Evolutionary conservation across 2,113 vertebrate genomes (phyloP), one percentile per base, ranked within the genome.

Genomic region (Chaenocephalus aceratus): DNA sequence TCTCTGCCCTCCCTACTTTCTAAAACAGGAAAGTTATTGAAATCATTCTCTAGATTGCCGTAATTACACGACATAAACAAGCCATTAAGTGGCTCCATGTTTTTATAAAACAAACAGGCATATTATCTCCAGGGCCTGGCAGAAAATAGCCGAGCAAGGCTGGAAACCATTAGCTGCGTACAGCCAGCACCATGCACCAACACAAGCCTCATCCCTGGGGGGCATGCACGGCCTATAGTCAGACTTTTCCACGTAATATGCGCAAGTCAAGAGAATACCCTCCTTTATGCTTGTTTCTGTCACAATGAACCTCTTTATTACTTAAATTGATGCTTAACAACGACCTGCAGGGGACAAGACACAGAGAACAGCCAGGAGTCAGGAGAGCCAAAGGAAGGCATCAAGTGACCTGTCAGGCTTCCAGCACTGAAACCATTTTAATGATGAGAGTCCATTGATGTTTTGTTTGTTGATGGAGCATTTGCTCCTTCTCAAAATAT

Each of bases 111-210:
- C 77, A 88, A 89, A 79, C 82, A 85, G 34, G 56, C 57, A 0
- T 70, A 81, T 90, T 84, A 86, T 90, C 84, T 81, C 64, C 69
- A 36, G 36, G 34, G 36, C 52, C 63, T 82, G 79, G 70, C 54
- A 84, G 16, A 75, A 84, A 85, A 46, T 23, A 77, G 57, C 80
- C 71, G 26, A 77, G 64, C n/a, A 53, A 76, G 68, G 66, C 86
- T 92, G 88, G 82, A 74, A 92, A 87, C 74, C 34, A 91, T 92
- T 93, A 91, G 72, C 73, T 15, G 41, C 21, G 48, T 81, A 72
- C 84, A 80, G 71, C 62, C 82, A 85, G 83, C 82, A 86, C 86
- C 72, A 58, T 62, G 89, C 89, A 88, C 85, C 83, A 63, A 68
- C 23, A 80, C 77, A 82, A 83, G 81, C 54, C 44, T 62, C 65